Base-by-base conservation (phyloP, 2,113 vertebrate genomes). In the Prunella himalayana region DNA sequence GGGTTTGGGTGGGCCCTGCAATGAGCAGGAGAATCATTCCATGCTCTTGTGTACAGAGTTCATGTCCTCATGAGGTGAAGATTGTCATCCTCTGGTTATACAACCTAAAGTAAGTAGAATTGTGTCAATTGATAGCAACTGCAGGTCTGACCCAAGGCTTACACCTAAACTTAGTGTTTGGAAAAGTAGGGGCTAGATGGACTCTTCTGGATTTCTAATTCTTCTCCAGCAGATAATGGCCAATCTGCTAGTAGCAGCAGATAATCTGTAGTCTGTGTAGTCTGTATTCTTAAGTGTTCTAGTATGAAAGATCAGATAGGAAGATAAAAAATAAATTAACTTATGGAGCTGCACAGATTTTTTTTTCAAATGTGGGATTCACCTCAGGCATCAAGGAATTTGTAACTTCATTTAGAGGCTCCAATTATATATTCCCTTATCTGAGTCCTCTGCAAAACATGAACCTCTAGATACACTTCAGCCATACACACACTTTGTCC, bases 401-500 rank as follows among this genome's bases (percentile, higher is more conserved):
- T 10, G 6, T 37, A 30, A 39, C 53, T 63, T 80, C 30, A 60
- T 80, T 76, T 39, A 76, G 30, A 64, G 14, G 7, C 56, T 39
- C n/a, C 61, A 37, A 80, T 72, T 42, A 64, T 31, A 54, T n/a
- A 33, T 39, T 79, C 28, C 17, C 13, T 78, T 86, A 11, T 35
- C 18, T 31, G 15, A 86, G 33, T 59, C 15, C 10, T 73, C 27
- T 70, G 41, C 4, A 11, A 76, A 73, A 73, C 30, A 39, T 35
- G 39, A 87, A 66, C 19, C 3, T 65, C 37, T 53, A 49, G 11
- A 61, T 3, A 3, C 7, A 1, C 42, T 81, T 37, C 72, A 88
- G 35, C 33, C 53, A n/a, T 20, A 24, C 6, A 15, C 8, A 1
- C 1, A 0, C 7, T 69, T 56, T 41, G 28, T 9, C 1, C 2